Evolutionary conservation across 1,140 invertebrate genomes (phyloP), one percentile per base, ranked within the genome.

Genomic region (Drosophila pseudoobscura): DNA sequence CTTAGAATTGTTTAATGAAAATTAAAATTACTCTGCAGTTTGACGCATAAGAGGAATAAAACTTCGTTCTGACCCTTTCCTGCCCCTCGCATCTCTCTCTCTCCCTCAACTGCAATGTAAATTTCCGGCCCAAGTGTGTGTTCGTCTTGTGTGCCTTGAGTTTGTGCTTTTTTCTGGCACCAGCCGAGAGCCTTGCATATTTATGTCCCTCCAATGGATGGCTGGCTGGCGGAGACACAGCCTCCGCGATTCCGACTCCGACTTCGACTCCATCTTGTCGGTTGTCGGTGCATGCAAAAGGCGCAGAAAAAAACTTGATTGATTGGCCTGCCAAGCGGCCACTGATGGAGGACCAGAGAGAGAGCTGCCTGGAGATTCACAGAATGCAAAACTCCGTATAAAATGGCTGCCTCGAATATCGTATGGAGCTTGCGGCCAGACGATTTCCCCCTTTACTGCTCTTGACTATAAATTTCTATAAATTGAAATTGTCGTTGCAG

Each of bases 281-380:
- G 45, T 70, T 70, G 51, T 20, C 62, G 65, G 53, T 68, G 66
- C 66, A 70, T 70, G 66, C 66, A 70, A 70, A 69, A 35, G 65
- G 64, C 66, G 17, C 43, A 66, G 20, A 20, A 70, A 70, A 54
- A 70, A 70, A 70, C 66, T 70, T 70, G 66, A 70, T 70, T 70
- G 66, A 70, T 70, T 70, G 66, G 65, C 65, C 65, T 69, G 63
- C 65, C 51, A 69, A 69, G 45, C 7, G 44, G 45, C 51, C 26
- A 44, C 22, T 43, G 45, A 50, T 56, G 44, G 44, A n/a, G 62
- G 24, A 31, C 29, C 29, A 35, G 9, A 35, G 31, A 11, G 31
- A 11, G 17, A 17, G n/a, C n/a, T 0, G 17, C 9, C 31, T 35
- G 9, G 3, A 11, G 31, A 35, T 31, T 7, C 29, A 31, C 31